A percentile compares a stretch with the other conserved stretches of the same genome.
These are phyloP conservation scores for Yoshiicerus persimilis DNA, from an alignment of 1,140 invertebrate genomes.

Conservation along the genomic window DNA sequence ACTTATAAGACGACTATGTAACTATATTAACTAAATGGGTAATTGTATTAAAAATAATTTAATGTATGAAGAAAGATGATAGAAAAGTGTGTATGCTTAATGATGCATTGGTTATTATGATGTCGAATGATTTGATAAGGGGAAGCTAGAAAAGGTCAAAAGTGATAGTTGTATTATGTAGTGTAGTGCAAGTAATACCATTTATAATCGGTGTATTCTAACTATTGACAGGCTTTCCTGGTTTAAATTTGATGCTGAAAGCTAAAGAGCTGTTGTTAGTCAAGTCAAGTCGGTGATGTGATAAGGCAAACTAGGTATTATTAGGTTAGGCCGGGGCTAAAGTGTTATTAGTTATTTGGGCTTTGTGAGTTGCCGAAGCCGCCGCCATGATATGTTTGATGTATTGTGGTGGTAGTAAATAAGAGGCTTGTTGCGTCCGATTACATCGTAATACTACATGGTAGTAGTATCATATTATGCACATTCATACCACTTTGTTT, in stretches of 20 bases:
- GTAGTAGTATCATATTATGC: background rate
- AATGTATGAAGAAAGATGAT: background rate
- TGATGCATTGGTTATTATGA: slow-evolving; percentile 7
- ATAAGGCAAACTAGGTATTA: slow-evolving; percentile 20
- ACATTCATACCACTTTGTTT: background rate
- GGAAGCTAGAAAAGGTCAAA: slow-evolving; percentile 12
- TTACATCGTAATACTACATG: background rate
- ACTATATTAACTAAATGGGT: no score
- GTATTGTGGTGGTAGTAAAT: slow-evolving; percentile 1
- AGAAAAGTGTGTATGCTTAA: background rate
- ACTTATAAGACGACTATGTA: no score
- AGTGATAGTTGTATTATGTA: background rate
- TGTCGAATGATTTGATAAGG: slow-evolving; percentile 5
- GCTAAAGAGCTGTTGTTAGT: slow-evolving; percentile 16
- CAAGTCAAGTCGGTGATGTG: slow-evolving; percentile 18
- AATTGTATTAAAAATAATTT: no score
- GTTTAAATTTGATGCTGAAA: slow-evolving; percentile 23
- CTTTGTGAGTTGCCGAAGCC: slow-evolving; percentile 17
- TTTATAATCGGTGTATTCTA: background rate
- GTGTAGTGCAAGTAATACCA: background rate
- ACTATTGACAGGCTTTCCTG: slow-evolving; percentile 19
- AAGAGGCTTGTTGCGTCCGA: slow-evolving; percentile 1
- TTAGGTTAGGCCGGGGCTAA: slow-evolving; percentile 18
- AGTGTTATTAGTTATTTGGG: slow-evolving; percentile 17
- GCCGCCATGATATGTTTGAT: slow-evolving; percentile 3